Base-by-base conservation (phyloP, 2,113 vertebrate genomes). In the Nannospalax galili region DNA sequence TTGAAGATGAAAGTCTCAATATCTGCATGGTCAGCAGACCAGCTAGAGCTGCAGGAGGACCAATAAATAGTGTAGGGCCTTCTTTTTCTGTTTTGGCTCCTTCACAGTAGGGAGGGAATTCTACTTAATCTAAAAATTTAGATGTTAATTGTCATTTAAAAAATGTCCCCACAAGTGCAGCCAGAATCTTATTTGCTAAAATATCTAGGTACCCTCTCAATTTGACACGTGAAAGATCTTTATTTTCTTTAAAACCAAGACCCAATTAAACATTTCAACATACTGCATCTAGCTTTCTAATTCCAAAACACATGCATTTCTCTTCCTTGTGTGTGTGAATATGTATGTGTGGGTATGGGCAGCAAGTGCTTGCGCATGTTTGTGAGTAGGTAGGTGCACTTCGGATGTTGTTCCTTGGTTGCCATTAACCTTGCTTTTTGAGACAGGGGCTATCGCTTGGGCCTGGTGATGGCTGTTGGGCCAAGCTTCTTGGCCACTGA, bases 121-220 rank as follows among this genome's bases (percentile, higher is more conserved):
- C 58, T 58, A 75, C 20, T 82, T 62, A 69, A 35, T 60, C 58
- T 30, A 73, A 65, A 30, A 4, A 52, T 73, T 89, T 88, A 26
- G 48, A 74, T 52, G 45, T 84, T 48, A 80, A 81, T 70, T 20
- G 75, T 74, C 3, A 19, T 32, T 62, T n/a, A n/a, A n/a, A 92
- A 81, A 40, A n/a, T 2, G 85, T 9, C 4, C 67, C 85, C 30
- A 80, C 3, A 89, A n/a, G 58, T 79, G 85, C 5, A 72, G 30
- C 35, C n/a, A 93, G 89, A 75, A 85, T 56, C n/a, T n/a, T n/a
- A 84, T 58, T 84, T 85, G 24, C 52, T 64, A 69, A 93, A 73
- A 84, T 67, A 88, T 84, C 28, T 91, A 5, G 58, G 8, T 12
- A 82, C 62, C 45, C 24, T n/a, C 32, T 84, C 35, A 84, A 28